These are phyloP conservation scores for Buphagus erythrorhynchus DNA, from an alignment of 2,797 vertebrate genomes.

Conservation along the genomic window DNA sequence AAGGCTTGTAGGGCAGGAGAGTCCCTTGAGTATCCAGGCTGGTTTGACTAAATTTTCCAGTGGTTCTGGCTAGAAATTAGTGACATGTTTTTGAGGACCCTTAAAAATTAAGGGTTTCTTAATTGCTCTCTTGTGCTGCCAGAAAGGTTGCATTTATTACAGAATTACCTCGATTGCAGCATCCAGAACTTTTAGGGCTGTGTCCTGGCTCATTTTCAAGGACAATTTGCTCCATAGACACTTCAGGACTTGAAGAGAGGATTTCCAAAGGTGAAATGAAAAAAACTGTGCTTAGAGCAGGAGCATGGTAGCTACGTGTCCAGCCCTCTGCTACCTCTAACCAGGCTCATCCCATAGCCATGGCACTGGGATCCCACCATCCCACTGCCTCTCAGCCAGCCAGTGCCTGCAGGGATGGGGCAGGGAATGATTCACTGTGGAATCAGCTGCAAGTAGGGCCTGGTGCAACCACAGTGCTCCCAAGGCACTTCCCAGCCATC, in stretches of 20 bases:
- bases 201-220: not conserved
- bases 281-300: not conserved
- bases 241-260: not conserved
- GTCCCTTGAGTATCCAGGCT: not conserved
- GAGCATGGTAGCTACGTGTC: accelerated
- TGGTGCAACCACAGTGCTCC: not conserved
- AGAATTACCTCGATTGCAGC: not conserved
- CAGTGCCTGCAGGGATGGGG: accelerated
- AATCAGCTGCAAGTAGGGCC: not conserved
- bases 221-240: not conserved
- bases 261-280: not conserved
- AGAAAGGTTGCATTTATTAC: not conserved
- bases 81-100: not conserved
- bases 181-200: not conserved
- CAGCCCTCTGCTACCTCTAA: not conserved
- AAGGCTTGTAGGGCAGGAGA: not conserved
- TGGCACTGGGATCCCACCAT: not conserved
- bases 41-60: not conserved
- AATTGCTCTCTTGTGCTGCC: not conserved
- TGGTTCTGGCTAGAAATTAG: not conserved
- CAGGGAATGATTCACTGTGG: not conserved
- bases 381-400: not conserved
- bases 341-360: not conserved
- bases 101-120: not conserved
- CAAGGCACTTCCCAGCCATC: not conserved